Conservation (phyloP, 2,797 vertebrate species). For the Rhincodon typus region DNA sequence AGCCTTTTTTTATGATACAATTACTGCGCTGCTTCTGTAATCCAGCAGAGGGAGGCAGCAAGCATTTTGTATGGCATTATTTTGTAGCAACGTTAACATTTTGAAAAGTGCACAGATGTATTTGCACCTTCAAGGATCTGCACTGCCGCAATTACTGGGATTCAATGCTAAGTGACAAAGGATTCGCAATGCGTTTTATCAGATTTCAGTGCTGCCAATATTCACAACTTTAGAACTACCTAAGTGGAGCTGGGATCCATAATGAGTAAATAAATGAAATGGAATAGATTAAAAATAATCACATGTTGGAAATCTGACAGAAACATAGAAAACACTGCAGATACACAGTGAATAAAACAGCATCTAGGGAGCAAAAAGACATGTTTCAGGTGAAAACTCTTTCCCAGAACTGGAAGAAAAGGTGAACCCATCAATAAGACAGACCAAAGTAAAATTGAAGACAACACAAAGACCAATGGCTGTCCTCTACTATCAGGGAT, state of each 20-base stretch:
- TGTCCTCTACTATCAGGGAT: background rate
- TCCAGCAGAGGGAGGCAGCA: constrained; percentile 6
- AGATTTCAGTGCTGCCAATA: background rate
- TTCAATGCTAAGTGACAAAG: background rate
- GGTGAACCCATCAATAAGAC: background rate
- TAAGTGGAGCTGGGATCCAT: background rate
- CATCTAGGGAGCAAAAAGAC: background rate
- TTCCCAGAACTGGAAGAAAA: background rate
- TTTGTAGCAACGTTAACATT: background rate
- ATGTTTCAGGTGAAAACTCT: background rate
- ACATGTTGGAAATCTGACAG: background rate
- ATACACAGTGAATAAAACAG: background rate
- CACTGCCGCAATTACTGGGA: background rate
- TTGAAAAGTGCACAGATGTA: background rate
- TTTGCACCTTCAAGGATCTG: background rate
- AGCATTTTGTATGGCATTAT: background rate
- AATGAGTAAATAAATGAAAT: background rate
- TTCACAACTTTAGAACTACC: background rate
- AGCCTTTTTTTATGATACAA: background rate
- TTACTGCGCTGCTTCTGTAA: background rate
- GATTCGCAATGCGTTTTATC: background rate
- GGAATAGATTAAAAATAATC: background rate
- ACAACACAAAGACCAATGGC: background rate
- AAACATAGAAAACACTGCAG: background rate
- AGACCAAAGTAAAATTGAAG: background rate